Evolutionary conservation across 2,797 vertebrate species (phyloP).

Genomic region (Gadopsis bispinosus): DNA sequence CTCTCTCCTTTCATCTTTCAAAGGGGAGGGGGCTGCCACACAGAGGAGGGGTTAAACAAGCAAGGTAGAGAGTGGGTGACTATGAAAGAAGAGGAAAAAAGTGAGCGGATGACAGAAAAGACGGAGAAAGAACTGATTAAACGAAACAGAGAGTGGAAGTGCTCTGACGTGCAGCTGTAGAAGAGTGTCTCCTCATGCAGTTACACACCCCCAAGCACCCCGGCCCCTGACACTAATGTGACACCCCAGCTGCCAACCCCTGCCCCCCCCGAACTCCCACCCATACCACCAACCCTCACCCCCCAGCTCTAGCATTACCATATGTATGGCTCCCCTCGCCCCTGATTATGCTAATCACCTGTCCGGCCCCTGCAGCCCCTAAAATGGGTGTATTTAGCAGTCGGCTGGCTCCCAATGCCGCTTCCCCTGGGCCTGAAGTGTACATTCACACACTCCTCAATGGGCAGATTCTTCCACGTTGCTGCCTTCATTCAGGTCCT

Average conservation of each 20-base stretch:
- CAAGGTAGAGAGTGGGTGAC: constrained; percentile 26
- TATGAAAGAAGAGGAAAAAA: constrained; percentile 10
- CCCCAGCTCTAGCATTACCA: constrained; percentile 89
- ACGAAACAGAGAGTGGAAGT: constrained; percentile 83
- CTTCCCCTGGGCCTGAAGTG: constrained; percentile 98
- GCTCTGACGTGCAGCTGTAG: constrained; percentile 93
- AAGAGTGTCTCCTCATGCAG: constrained; percentile 86
- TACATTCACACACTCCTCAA: constrained; percentile 98
- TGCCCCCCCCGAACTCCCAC: constrained; percentile 68
- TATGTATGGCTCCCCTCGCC: constrained; percentile 95
- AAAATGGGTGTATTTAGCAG: constrained; percentile 99
- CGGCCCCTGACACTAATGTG: constrained; percentile 97
- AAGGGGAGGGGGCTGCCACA: constrained; percentile 47
- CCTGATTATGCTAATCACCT: constrained; percentile 99
- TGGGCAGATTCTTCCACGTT: constrained; percentile 99
- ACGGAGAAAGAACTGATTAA: constrained; percentile 56
- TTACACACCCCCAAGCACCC: constrained; percentile 54
- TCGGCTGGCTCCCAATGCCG: constrained; percentile 98
- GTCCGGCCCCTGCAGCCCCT: constrained; percentile 93
- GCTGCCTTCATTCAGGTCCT: constrained; percentile 98
- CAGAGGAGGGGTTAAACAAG: constrained; percentile 41
- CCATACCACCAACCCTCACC: constrained; percentile 59
- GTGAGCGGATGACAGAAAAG: constrained; percentile 28
- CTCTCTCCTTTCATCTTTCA: constrained; percentile 50
- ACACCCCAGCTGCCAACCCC: constrained; percentile 97